Evolutionary conservation across 2,888 invertebrate genomes (phyloP), one percentile per base, ranked within the genome.

Genomic region (Drosophila longiperda): DNA sequence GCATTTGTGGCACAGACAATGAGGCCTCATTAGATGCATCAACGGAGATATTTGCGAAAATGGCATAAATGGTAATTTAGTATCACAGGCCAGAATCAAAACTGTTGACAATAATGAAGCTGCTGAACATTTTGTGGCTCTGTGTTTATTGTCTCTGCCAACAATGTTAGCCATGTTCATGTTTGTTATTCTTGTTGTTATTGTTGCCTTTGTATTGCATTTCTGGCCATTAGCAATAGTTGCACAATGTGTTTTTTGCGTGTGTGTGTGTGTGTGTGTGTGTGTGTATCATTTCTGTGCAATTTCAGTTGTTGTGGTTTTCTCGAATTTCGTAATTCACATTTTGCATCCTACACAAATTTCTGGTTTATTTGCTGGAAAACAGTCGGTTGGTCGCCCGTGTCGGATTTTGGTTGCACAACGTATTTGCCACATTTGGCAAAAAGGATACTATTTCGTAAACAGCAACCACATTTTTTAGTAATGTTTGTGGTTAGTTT

Each of bases 51-150:
- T 52, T 59, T 64, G 49, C 40, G 29, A 29, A 63, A 58, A 62
- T 48, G 42, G 32, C 8, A 3, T 29, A 54, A 26, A 63, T 49
- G 49, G 26, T 17, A n/a, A 62, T 50, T 67, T 36, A 11, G 17
- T n/a, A 33, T 20, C 59, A 32, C 6, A n/a, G 32, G 40, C 23
- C 57, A 9, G 38, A n/a, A 50, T 29, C 53, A 33, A 26, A 72
- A 58, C 58, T 75, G 83, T 75, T 73, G 75, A 87, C 83, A 83
- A 69, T 83, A 84, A 87, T 85, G 77, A 74, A 83, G 84, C 87
- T 74, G 80, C 50, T 83, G 62, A 79, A 81, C 83, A 84, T 80
- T 83, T 72, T 85, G 87, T 38, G 85, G 85, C 78, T 70, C 57
- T 79, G 85, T 79, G 85, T 75, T 77, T 73, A 82, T 80, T 86